Conservation (phyloP, 35 echinoderm and acorn worm genomes). For the Eucidaris tribuloides region DNA sequence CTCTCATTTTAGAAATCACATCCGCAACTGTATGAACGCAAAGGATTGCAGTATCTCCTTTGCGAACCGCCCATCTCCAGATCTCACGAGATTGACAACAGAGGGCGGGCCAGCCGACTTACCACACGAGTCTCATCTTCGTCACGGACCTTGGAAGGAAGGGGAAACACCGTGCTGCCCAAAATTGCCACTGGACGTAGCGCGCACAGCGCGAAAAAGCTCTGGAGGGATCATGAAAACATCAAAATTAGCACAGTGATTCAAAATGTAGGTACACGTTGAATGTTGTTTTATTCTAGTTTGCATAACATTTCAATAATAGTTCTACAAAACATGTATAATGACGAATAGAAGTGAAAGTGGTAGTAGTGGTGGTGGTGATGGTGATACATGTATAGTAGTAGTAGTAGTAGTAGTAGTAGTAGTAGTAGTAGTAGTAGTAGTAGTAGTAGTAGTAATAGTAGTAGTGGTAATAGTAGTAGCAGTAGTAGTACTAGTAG, state of each 20-base stretch:
- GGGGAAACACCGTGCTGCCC: not conserved
- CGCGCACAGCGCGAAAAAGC: not conserved
- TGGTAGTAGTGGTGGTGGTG: no score
- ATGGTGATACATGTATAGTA: no score
- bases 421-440: no score
- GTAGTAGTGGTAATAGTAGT: no score
- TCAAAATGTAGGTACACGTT: not conserved
- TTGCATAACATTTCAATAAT: no score
- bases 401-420: no score
- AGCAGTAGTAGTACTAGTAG: no score
- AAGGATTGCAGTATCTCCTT: not conserved
- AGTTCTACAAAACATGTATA: no score
- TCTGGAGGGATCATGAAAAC: conserved; percentile 2
- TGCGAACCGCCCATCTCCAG: not conserved
- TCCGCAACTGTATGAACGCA: not conserved
- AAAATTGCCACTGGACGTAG: conserved; percentile 19
- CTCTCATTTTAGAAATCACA: not conserved
- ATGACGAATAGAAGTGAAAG: no score
- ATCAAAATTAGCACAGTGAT: conserved; percentile 1
- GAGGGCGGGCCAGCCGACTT: no score
- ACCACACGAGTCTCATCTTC: not conserved
- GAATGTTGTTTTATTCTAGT: no score
- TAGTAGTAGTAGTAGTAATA: no score
- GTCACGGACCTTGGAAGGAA: not conserved
- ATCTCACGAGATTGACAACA: not conserved